Percentiles rank a stretch among this genome's conserved stretches.
These are phyloP conservation scores for Equus przewalskii DNA, from an alignment of 2,113 vertebrate genomes.

Conservation along the genomic window DNA sequence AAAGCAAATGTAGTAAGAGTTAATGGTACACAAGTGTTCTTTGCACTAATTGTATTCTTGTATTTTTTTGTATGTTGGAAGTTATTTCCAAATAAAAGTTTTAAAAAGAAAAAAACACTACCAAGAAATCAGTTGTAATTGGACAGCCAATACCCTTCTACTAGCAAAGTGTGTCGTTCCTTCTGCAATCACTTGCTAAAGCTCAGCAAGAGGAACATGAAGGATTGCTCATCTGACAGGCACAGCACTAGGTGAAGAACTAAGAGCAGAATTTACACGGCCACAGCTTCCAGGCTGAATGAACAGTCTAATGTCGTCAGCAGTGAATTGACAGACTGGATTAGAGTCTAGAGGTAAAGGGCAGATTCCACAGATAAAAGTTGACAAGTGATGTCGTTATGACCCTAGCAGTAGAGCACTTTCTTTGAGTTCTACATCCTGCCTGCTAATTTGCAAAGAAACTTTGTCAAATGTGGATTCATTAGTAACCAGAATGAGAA, in stretches of 20 bases:
- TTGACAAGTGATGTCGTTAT: neutral
- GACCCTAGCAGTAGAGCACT: neutral
- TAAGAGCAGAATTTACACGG: neutral
- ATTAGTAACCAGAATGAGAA: conserved; percentile 14
- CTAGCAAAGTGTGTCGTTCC: neutral
- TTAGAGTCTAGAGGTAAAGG: conserved; percentile 34
- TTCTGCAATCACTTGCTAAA: neutral
- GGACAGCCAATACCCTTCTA: neutral
- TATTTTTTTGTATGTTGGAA: neutral
- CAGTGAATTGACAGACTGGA: neutral
- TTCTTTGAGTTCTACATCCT: conserved; percentile 11
- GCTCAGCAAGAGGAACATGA: neutral
- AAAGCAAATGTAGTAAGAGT: neutral
- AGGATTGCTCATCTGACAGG: neutral
- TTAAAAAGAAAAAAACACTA: neutral
- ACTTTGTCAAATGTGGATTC: neutral
- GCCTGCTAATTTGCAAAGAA: neutral
- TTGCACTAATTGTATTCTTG: neutral
- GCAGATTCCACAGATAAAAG: neutral
- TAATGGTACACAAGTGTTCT: neutral
- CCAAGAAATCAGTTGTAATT: neutral
- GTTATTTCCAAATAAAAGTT: neutral
- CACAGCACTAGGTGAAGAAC: neutral
- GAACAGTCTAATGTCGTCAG: neutral
- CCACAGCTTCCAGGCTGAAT: neutral